A percentile compares a stretch with the other conserved stretches of the same genome.
Conservation (phyloP, 1,140 invertebrate genomes). For the Pseudomyrmex gracilis region DNA sequence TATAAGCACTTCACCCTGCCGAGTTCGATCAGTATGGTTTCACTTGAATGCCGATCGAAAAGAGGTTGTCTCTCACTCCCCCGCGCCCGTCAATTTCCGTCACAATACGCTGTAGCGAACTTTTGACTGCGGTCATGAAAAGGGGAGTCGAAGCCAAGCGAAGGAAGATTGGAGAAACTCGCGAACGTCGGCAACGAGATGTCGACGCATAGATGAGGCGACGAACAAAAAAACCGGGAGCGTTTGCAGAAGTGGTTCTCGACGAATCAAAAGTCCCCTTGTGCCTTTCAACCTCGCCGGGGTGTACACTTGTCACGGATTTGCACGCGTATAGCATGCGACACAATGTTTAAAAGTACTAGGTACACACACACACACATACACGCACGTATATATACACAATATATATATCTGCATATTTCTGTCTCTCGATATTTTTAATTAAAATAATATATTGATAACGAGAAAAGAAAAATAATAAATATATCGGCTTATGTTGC, state of each 20-base stretch:
- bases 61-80: slow-evolving; percentile 9
- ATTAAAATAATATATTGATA: neutral
- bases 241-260: slow-evolving; percentile 69
- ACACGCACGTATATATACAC: too few species aligned
- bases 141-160: slow-evolving; percentile 49
- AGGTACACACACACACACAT: neutral
- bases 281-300: slow-evolving; percentile 31
- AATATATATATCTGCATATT: neutral
- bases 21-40: slow-evolving; percentile 32
- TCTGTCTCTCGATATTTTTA: neutral
- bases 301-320: slow-evolving; percentile 56
- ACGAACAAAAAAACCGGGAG: slow-evolving; percentile 37
- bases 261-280: slow-evolving; percentile 67
- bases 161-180: slow-evolving; percentile 2
- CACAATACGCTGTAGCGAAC: slow-evolving; percentile 57
- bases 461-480: neutral
- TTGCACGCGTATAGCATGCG: slow-evolving; percentile 15
- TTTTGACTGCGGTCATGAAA: slow-evolving; percentile 59
- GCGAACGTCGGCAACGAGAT: slow-evolving; percentile 36
- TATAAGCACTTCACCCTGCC: neutral
- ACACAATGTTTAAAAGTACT: slow-evolving; percentile 19
- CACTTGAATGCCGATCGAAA: slow-evolving; percentile 29
- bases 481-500: neutral
- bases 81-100: slow-evolving; percentile 38
- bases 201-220: slow-evolving; percentile 36